These are phyloP conservation scores for Caenorhabditis becei DNA, from an alignment of 2,888 invertebrate species.

Conservation along the genomic window DNA sequence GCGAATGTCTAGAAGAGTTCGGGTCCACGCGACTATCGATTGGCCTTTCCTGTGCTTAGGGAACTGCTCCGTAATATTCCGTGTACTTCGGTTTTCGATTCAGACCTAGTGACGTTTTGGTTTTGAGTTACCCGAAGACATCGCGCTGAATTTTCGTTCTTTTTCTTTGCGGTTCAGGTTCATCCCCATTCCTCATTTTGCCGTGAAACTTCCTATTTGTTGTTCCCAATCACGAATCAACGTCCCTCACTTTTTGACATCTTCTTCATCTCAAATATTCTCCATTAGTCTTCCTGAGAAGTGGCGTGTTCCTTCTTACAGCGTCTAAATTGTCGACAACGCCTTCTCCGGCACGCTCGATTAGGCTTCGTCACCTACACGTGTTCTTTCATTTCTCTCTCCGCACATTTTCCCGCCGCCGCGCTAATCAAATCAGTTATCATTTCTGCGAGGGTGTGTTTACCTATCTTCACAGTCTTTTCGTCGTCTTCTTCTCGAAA, in stretches of 20 bases:
- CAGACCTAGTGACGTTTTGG: neutral
- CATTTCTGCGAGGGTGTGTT: constrained; percentile 25
- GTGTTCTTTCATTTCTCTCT: constrained; percentile 16
- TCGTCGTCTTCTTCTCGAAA: constrained; percentile 25
- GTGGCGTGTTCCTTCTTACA: constrained; percentile 6
- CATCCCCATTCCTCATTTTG: neutral
- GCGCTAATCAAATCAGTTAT: constrained; percentile 54
- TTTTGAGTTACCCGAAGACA: neutral
- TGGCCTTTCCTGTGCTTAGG: neutral
- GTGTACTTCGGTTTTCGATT: neutral
- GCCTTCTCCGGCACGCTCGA: constrained; percentile 31
- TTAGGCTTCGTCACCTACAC: constrained; percentile 37
- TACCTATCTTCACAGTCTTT: constrained; percentile 26
- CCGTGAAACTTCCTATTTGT: neutral
- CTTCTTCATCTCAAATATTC: too few relatives aligned
- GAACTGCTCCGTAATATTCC: neutral
- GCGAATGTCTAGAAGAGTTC: constrained; percentile 2
- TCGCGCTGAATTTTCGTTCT: neutral
- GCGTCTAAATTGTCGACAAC: neutral
- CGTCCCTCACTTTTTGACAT: neutral
- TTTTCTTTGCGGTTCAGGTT: neutral
- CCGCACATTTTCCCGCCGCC: constrained; percentile 16
- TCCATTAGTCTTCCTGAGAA: constrained; percentile 2
- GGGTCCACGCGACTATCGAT: constrained; percentile 3
- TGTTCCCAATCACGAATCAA: neutral